These are phyloP conservation scores for Idaea biselata DNA, from an alignment of 2,888 invertebrate genomes.

Conservation along the genomic window DNA sequence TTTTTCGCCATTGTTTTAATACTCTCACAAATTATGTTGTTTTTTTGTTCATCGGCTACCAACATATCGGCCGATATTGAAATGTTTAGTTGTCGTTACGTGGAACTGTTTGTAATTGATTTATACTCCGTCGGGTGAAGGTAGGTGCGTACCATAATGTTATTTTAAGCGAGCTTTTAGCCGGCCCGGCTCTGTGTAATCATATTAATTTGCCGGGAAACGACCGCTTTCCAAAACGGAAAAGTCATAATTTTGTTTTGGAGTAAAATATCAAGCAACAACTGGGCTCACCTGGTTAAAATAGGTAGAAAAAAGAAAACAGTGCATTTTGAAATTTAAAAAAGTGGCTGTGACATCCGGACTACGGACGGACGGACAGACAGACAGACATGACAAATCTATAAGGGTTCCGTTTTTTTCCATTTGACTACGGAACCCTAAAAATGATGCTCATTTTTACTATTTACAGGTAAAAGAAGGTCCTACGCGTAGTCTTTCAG, in stretches of 20 bases:
- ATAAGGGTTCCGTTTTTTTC: too few relatives aligned
- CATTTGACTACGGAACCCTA: too few relatives aligned
- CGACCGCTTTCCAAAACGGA: constrained; percentile 17
- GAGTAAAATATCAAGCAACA: background rate
- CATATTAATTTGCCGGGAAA: constrained; percentile 51
- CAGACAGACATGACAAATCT: too few relatives aligned
- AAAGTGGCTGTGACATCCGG: too few relatives aligned
- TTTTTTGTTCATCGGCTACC: background rate
- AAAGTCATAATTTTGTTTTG: background rate
- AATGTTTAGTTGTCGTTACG: constrained; percentile 23
- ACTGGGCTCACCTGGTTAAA: too few relatives aligned
- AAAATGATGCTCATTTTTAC: too few relatives aligned
- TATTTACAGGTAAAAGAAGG: too few relatives aligned
- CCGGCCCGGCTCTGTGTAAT: constrained; percentile 46
- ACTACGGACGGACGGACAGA: too few relatives aligned
- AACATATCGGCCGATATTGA: background rate
- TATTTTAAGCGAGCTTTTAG: constrained; percentile 64
- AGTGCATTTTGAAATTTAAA: too few relatives aligned
- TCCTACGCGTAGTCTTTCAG: too few relatives aligned
- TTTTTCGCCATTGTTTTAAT: background rate
- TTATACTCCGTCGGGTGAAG: constrained; percentile 45
- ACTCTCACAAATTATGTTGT: background rate
- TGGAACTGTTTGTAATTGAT: constrained; percentile 51
- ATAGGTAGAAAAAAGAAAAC: too few relatives aligned
- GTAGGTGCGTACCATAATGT: constrained; percentile 51